These are phyloP conservation scores for Leucophenga maculata DNA, from an alignment of 2,888 invertebrate genomes.

Conservation along the genomic window DNA sequence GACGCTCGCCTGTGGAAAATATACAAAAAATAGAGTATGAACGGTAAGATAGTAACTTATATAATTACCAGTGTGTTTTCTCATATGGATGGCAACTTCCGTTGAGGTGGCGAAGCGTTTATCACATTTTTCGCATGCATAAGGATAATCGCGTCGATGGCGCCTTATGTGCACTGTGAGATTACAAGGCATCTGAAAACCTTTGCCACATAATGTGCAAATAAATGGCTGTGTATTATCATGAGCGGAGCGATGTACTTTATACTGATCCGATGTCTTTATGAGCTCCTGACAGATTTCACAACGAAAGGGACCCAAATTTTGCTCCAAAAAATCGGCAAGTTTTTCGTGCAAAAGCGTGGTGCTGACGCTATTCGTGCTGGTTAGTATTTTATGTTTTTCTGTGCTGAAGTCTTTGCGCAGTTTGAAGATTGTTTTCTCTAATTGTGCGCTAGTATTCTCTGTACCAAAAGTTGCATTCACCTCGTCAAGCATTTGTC, in stretches of 20 bases:
- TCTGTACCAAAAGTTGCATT: conserved; percentile 49
- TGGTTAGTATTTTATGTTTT: conserved; percentile 38
- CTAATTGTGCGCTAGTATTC: conserved; percentile 52
- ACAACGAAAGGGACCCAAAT: conserved; percentile 64
- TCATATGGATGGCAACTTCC: conserved; percentile 65
- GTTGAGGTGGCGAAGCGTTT: conserved; percentile 66
- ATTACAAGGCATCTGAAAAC: conserved; percentile 64
- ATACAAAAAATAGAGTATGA: too few species aligned
- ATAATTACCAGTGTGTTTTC: conserved; percentile 51
- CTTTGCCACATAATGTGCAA: conserved; percentile 63
- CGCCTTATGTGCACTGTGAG: conserved; percentile 63
- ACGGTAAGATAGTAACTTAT: too few species aligned
- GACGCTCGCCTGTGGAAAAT: conserved; percentile 53
- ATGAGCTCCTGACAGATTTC: conserved; percentile 52
- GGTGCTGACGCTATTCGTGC: conserved; percentile 4
- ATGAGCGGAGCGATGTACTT: conserved; percentile 60
- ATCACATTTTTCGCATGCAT: conserved; percentile 62
- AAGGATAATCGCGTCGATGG: conserved; percentile 62
- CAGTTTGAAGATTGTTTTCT: conserved; percentile 59
- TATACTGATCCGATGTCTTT: conserved; percentile 66
- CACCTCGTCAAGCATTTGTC: conserved; percentile 59
- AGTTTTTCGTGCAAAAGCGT: conserved; percentile 54
- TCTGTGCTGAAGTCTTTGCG: conserved; percentile 60
- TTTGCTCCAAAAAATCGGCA: conserved; percentile 51
- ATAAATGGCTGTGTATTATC: conserved; percentile 64